phyloP scores from a whole-genome alignment of 2,113 vertebrate species.

The Ageneiosus marmoratus region DNA sequence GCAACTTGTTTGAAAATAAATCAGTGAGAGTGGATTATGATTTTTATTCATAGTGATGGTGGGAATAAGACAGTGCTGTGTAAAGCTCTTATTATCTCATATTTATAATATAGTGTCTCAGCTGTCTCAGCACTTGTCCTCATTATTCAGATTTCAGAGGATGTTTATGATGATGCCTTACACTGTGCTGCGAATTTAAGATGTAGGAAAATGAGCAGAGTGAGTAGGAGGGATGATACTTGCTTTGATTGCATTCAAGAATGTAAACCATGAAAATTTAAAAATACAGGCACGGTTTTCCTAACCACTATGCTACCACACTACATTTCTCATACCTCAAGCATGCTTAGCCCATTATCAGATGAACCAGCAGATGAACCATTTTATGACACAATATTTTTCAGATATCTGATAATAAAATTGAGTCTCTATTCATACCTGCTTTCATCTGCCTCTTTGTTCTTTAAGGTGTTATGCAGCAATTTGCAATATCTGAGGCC shows the following conservation, averaged over 20 bases:
- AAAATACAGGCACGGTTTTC: too few relatives aligned
- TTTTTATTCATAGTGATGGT: slow-evolving; percentile 34
- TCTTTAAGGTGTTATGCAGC: slow-evolving; percentile 88
- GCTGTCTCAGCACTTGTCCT: not conserved
- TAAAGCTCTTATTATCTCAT: slow-evolving; percentile 6
- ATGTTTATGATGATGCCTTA: slow-evolving; percentile 12
- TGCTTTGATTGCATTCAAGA: not conserved
- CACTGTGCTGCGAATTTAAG: not conserved
- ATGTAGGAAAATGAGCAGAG: slow-evolving; percentile 1
- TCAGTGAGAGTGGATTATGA: slow-evolving; percentile 37
- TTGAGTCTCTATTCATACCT: not conserved
- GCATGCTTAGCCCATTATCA: not conserved
- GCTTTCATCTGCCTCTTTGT: not conserved
- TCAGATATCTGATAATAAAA: not conserved
- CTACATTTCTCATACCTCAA: not conserved
- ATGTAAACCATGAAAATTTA: not conserved
- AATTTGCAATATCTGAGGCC: slow-evolving; percentile 96
- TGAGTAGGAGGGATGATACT: slow-evolving; percentile 4
- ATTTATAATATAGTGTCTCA: slow-evolving; percentile 35
- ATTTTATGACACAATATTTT: not conserved
- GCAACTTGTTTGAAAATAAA: slow-evolving; percentile 34
- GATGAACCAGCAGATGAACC: not conserved
- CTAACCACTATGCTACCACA: not conserved
- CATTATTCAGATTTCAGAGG: slow-evolving; percentile 18
- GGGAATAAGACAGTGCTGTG: slow-evolving; percentile 20